Conservation (phyloP, 2,113 vertebrate species). For the Rhodinocichla rosea region DNA sequence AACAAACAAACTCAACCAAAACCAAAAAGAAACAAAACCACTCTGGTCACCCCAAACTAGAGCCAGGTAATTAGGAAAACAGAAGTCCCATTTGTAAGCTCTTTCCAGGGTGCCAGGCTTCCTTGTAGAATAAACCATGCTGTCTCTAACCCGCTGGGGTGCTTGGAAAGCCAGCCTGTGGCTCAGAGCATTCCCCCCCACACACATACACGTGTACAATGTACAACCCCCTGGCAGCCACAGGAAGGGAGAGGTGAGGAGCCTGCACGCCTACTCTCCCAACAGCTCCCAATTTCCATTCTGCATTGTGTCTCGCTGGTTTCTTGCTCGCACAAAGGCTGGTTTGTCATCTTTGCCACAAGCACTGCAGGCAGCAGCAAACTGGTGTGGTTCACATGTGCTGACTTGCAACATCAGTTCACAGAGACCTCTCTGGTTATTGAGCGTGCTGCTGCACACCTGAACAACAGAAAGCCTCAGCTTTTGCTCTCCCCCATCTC, state of each 20-base stretch:
- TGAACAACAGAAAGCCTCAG: background rate
- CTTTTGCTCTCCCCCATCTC: background rate
- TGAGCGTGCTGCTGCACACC: background rate
- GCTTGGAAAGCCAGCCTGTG: background rate
- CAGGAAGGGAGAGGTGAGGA: background rate
- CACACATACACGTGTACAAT: no score
- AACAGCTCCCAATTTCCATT: slow-evolving; percentile 41
- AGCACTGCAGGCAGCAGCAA: background rate
- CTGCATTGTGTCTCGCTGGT: background rate
- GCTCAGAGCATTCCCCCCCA: background rate
- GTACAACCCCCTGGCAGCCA: background rate
- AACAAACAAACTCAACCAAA: background rate
- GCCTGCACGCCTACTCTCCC: background rate
- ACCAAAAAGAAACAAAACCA: background rate
- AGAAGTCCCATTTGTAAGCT: background rate
- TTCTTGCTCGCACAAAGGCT: background rate
- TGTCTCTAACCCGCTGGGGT: background rate
- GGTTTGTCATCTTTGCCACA: slow-evolving; percentile 46
- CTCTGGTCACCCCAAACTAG: background rate
- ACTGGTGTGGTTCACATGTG: background rate
- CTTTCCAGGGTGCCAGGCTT: no score
- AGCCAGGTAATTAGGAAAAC: background rate
- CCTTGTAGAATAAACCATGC: accelerated
- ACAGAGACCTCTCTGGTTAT: background rate
- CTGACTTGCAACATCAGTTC: background rate